phyloP scores from a whole-genome alignment of 2,888 invertebrate species.

The Lasioglossum leucozonium region DNA sequence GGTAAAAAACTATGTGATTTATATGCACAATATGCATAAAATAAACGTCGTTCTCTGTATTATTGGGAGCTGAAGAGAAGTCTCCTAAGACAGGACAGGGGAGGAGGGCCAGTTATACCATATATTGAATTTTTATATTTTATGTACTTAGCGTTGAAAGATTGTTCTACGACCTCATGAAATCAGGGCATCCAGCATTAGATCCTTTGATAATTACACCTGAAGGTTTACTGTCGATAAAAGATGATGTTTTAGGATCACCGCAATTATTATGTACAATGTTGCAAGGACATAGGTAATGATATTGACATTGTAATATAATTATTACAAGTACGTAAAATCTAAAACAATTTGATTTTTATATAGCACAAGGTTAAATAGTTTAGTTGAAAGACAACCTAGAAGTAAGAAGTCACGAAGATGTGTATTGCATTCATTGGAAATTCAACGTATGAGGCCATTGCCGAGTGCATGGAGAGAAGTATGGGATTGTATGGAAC shows the following conservation, averaged over 20 bases:
- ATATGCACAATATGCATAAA: background rate
- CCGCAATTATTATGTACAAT: slow-evolving; percentile 93
- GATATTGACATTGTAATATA: slow-evolving; percentile 45
- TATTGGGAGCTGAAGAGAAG: no score
- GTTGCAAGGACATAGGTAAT: slow-evolving; percentile 94
- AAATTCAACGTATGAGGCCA: slow-evolving; percentile 92
- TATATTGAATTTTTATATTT: slow-evolving; percentile 24
- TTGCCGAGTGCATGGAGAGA: slow-evolving; percentile 91
- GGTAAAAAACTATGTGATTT: slow-evolving; percentile 85
- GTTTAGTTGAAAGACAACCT: slow-evolving; percentile 92
- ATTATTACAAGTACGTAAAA: background rate
- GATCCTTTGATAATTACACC: slow-evolving; percentile 93
- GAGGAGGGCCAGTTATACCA: background rate
- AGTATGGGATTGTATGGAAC: slow-evolving; percentile 94
- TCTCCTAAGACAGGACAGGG: no score
- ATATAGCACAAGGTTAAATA: slow-evolving; percentile 89
- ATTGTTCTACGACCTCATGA: slow-evolving; percentile 93
- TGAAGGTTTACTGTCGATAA: slow-evolving; percentile 91
- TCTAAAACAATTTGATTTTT: slow-evolving; percentile 26
- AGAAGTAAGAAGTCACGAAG: slow-evolving; percentile 95
- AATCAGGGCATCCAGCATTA: slow-evolving; percentile 93
- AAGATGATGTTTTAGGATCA: slow-evolving; percentile 91
- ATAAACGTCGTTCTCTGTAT: background rate
- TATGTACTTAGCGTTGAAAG: slow-evolving; percentile 90
- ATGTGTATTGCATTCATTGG: slow-evolving; percentile 95